Evolutionary conservation across 2,797 vertebrate species (phyloP).

Genomic region (Pseudochaenichthys georgianus): DNA sequence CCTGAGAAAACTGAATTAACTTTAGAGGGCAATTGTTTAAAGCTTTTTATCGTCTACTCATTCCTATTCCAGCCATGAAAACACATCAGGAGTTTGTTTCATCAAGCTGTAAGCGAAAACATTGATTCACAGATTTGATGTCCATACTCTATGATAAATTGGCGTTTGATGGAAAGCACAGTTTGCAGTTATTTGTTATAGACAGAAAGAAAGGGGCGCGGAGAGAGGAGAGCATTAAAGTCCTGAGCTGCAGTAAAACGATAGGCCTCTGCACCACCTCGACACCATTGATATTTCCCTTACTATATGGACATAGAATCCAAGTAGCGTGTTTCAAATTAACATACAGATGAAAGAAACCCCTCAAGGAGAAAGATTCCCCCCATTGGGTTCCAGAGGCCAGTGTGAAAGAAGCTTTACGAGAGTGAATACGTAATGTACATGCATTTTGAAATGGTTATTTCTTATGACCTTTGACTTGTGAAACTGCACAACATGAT

Average conservation of each 20-base stretch:
- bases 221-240: neutral
- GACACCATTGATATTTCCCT: neutral
- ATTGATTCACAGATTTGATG: neutral
- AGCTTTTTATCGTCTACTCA: neutral
- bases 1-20: neutral
- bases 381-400: neutral
- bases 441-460: neutral
- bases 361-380: neutral
- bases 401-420: conserved; percentile 4
- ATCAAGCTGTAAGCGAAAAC: neutral
- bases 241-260: neutral
- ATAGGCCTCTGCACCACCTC: neutral
- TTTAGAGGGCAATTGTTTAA: conserved; percentile 20
- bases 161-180: no score
- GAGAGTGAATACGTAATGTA: neutral
- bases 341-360: conserved; percentile 4
- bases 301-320: conserved; percentile 3
- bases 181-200: neutral
- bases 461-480: conserved; percentile 30
- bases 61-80: conserved; percentile 13
- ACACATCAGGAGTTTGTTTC: neutral
- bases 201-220: neutral
- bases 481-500: conserved; percentile 11
- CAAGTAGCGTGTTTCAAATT: conserved; percentile 12
- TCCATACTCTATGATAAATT: neutral